Evolutionary conservation across 1,140 invertebrate genomes (phyloP).

Genomic region (Cyclargus thomasi): DNA sequence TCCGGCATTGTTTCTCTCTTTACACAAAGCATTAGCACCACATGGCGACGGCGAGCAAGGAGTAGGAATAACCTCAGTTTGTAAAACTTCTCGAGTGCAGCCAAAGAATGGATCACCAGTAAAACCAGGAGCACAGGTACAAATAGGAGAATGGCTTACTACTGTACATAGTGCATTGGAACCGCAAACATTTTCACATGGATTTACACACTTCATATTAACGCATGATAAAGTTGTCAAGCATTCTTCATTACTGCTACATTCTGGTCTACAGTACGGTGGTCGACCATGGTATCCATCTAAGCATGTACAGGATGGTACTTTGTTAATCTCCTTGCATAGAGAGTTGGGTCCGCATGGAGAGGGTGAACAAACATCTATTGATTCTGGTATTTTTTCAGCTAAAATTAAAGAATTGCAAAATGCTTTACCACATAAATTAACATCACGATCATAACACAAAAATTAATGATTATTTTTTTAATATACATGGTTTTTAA

Average conservation of each 20-base stretch:
- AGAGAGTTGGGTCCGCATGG: slow-evolving; percentile 89
- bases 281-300: slow-evolving; percentile 86
- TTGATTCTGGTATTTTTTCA: slow-evolving; percentile 59
- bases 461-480: background rate
- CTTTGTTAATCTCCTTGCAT: slow-evolving; percentile 82
- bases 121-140: slow-evolving; percentile 78
- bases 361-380: slow-evolving; percentile 84
- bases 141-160: slow-evolving; percentile 85
- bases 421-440: background rate
- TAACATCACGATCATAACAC: background rate
- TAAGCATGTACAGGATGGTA: slow-evolving; percentile 85
- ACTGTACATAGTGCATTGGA: slow-evolving; percentile 82
- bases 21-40: slow-evolving; percentile 82
- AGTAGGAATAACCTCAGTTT: slow-evolving; percentile 51
- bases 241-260: slow-evolving; percentile 85
- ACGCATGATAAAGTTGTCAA: slow-evolving; percentile 83
- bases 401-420: slow-evolving; percentile 42
- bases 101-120: slow-evolving; percentile 81
- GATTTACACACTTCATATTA: slow-evolving; percentile 82
- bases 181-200: slow-evolving; percentile 83
- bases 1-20: slow-evolving; percentile 79
- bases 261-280: slow-evolving; percentile 85
- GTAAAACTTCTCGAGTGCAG: slow-evolving; percentile 66
- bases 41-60: slow-evolving; percentile 83
- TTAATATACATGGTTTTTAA: background rate